Conservation (phyloP, 2,888 invertebrate genomes). For the Limnephilus auricula region DNA sequence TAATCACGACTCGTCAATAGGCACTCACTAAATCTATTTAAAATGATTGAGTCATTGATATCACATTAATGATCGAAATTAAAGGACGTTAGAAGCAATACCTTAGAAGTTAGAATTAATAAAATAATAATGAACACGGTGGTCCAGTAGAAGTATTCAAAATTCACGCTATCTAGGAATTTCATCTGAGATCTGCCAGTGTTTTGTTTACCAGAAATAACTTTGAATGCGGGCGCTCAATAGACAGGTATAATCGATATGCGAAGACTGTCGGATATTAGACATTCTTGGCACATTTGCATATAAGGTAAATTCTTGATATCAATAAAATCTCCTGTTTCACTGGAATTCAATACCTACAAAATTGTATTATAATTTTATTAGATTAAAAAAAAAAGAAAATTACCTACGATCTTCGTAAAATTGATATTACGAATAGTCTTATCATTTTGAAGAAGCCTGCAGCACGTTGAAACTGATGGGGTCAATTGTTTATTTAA, state of each 20-base stretch:
- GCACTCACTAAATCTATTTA: neutral
- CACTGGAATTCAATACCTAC: neutral
- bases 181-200: neutral
- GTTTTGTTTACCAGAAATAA: neutral
- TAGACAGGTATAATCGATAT: neutral
- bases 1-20: neutral
- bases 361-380: neutral
- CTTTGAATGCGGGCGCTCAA: neutral
- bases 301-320: neutral
- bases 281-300: neutral
- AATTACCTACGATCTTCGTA: neutral
- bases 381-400: neutral
- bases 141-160: neutral
- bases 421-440: neutral
- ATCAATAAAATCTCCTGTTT: neutral
- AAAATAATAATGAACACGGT: neutral
- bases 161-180: neutral
- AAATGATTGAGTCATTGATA: neutral
- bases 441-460: neutral
- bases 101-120: too few species aligned
- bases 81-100: neutral
- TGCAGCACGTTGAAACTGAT: neutral
- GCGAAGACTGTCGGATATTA: neutral
- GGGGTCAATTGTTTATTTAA: too few species aligned
- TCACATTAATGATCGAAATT: neutral